Conservation (phyloP, 2,888 invertebrate species). For the Flexamia atlantica region DNA sequence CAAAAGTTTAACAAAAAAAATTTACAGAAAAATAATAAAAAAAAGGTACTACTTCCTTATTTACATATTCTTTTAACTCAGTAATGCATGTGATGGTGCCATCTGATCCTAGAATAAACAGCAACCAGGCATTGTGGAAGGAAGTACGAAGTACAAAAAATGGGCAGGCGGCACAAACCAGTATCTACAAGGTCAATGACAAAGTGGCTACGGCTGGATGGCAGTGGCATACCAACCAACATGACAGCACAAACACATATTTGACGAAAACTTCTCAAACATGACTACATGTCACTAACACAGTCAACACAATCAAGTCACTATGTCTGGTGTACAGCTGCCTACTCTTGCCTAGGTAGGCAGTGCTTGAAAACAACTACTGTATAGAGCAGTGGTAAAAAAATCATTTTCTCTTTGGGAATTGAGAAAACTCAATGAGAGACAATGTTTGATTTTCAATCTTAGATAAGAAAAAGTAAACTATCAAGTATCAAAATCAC, state of each 20-base stretch:
- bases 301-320: not conserved
- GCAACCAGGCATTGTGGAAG: not conserved
- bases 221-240: not conserved
- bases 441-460: no score
- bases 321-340: not conserved
- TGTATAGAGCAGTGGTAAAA: no score
- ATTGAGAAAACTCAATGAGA: no score
- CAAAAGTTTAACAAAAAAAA: no score
- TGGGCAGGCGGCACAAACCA: not conserved
- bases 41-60: no score
- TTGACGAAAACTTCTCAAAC: not conserved
- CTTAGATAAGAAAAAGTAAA: no score
- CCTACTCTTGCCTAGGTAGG: not conserved
- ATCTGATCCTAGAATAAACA: not conserved
- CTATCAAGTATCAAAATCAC: no score
- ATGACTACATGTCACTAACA: not conserved
- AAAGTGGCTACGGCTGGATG: constrained; percentile 6
- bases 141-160: not conserved
- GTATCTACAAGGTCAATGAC: constrained; percentile 1
- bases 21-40: no score
- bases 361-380: not conserved
- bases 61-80: not conserved
- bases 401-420: no score
- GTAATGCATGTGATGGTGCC: not conserved
- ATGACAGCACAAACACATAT: not conserved